These are phyloP conservation scores for Acanthisitta chloris DNA, from an alignment of 2,113 vertebrate genomes.

Conservation along the genomic window DNA sequence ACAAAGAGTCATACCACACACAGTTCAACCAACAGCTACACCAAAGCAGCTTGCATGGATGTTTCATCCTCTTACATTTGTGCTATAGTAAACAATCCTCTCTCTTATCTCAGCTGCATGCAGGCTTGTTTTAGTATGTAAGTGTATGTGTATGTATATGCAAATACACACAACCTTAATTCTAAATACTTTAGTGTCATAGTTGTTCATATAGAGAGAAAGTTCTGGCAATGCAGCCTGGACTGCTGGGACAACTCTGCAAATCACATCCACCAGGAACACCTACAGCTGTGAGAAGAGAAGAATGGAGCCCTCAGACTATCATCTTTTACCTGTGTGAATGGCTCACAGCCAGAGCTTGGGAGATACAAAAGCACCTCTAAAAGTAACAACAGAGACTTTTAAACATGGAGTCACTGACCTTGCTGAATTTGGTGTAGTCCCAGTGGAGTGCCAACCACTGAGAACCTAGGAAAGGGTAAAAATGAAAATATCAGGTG, in stretches of 20 bases:
- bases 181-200: neutral
- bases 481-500: neutral
- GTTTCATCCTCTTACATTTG: neutral
- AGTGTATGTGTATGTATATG: neutral
- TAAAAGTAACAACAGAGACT: neutral
- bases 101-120: neutral
- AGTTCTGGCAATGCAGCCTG: neutral
- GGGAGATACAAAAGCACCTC: neutral
- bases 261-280: neutral
- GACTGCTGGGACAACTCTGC: neutral
- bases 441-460: neutral
- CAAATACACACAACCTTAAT: neutral
- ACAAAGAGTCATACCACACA: neutral
- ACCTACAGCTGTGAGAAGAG: neutral
- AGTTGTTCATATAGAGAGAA: neutral
- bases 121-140: neutral
- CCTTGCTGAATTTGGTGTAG: neutral
- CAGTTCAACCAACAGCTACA: neutral
- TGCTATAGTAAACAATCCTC: neutral
- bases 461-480: neutral
- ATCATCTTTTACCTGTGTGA: neutral
- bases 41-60: neutral
- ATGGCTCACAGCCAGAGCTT: neutral
- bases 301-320: neutral
- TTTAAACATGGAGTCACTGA: neutral